Base-by-base conservation (phyloP, 2,113 vertebrate genomes). In the Pluvianellus socialis region DNA sequence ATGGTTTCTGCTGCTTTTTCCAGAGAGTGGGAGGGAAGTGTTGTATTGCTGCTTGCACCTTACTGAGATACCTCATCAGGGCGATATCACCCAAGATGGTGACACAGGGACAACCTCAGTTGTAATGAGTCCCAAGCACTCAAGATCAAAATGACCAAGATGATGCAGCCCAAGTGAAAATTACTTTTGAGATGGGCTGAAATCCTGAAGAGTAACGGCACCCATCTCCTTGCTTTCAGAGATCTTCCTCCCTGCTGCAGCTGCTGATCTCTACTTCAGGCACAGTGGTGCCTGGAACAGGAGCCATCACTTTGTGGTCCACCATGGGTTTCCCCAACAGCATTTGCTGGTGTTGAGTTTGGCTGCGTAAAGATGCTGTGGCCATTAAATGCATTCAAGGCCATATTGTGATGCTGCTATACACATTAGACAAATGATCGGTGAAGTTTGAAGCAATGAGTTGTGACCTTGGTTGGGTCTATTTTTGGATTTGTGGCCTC, bases 381-480 rank as follows among this genome's bases (percentile, higher is more conserved):
- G 38, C 28, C 14, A 14, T 62, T 87, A 73, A 73, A 63, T 50
- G 1, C 21, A 42, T 80, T 84, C 24, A 50, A 71, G 72, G 24
- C 14, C 12, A 15, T 58, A 62, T 13, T 35, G 56, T 74, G 77
- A 49, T 26, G n/a, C 72, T 62, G 14, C 45, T 47, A 42, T 66
- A 45, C 18, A 52, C 17, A 15, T n/a, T 42, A 53, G 19, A 70
- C 24, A 62, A 70, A 81, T 75, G 12, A 73, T 70, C 10, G 45
- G 11, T 61, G 63, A 88, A 52, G 30, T 74, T 86, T 86, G 62
- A 30, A 52, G 27, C 22, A 76, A 5, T 13, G 26, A 27, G 15
- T 58, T 52, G 10, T 40, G 62, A 56, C 45, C 16, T 26, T 0
- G 0, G 7, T 8, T n/a, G 16, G 7, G 11, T 50, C 19, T 27